Base-by-base conservation (phyloP, 64 coral and sea anemone species). In the Pachyseris speciosa region DNA sequence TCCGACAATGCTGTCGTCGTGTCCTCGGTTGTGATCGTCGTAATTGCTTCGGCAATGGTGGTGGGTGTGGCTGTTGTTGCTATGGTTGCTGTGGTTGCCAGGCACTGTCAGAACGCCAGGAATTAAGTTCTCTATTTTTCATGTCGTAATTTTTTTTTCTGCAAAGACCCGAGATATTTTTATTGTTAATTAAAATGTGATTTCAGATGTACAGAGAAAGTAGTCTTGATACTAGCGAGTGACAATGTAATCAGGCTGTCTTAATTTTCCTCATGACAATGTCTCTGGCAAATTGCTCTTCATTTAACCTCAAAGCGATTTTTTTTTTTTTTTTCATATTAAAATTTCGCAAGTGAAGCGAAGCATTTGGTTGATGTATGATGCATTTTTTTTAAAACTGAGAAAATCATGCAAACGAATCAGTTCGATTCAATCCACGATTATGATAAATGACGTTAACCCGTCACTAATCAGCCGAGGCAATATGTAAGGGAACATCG, bases 1-100 rank as follows among this genome's bases (percentile, higher is more conserved):
- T 99, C 97, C 86, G 97, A 99, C 49, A 99, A 99, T 75, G 97
- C 97, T 67, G 97, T 99, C 65, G 97, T 99, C n/a, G 97, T 99
- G n/a, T 99, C 97, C 32, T 99, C 97, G 73, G 97, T 99, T 10
- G 97, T 99, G 11, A 99, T 99, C 47, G 97, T 99, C 52, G 97
- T 99, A 20, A 99, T 99, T 30, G 97, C 97, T 45, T 99, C 97
- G 85, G 97, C 97, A 87, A 99, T 99, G 97, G 97, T 99, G 1
- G 97, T 99, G 6, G 97, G 97, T 36, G 97, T 99, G 25, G 97
- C 97, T 58, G 90, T 99, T 24, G 97, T 99, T 93, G 97, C 97
- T 75, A 99, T 99, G 97, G 94, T 99, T 63, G 97, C 97, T 11
- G 97, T 99, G 31, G 97, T 99, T 74, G 97, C 97, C 40, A 95